Percentiles rank a stretch among this genome's conserved stretches.
phyloP scores from a whole-genome alignment of 2,113 vertebrate genomes.

The Paracanthobrama guichenoti region DNA sequence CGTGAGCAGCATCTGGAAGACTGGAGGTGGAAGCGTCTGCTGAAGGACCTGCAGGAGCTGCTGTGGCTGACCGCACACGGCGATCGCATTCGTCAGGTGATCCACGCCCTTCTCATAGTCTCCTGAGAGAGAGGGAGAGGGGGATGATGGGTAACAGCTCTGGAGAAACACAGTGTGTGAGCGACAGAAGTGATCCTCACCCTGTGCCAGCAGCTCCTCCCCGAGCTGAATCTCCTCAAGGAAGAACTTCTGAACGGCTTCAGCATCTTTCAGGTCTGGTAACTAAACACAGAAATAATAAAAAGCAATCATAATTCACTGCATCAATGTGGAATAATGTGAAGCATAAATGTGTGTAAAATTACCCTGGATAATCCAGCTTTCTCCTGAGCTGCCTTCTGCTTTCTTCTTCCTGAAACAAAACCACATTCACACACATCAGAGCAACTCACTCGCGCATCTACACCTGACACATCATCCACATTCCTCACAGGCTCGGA shows the following conservation, averaged over 20 bases:
- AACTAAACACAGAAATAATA: constrained; percentile 71
- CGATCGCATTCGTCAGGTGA: constrained; percentile 96
- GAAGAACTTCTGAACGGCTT: constrained; percentile 98
- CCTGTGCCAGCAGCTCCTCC: constrained; percentile 93
- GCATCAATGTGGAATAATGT: not conserved
- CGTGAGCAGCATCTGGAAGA: constrained; percentile 98
- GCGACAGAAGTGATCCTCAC: constrained; percentile 64
- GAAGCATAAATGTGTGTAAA: not conserved
- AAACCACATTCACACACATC: not conserved
- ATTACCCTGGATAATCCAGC: constrained; percentile 88
- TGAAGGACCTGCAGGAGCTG: constrained; percentile 95
- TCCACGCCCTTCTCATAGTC: constrained; percentile 97
- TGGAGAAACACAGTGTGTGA: not conserved
- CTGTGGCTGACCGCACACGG: constrained; percentile 96
- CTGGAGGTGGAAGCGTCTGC: constrained; percentile 93
- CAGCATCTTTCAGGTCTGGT: constrained; percentile 93
- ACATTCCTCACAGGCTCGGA: too few relatives aligned
- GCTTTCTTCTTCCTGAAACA: constrained; percentile 85
- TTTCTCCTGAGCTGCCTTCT: constrained; percentile 86
- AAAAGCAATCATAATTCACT: not conserved
- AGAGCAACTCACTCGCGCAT: not conserved
- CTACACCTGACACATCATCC: too few relatives aligned
- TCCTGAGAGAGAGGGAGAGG: constrained; percentile 70
- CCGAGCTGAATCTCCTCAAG: constrained; percentile 96
- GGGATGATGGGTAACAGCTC: not conserved